Evolutionary conservation across 1,140 invertebrate species (phyloP).

Genomic region (Tenebrio molitor): DNA sequence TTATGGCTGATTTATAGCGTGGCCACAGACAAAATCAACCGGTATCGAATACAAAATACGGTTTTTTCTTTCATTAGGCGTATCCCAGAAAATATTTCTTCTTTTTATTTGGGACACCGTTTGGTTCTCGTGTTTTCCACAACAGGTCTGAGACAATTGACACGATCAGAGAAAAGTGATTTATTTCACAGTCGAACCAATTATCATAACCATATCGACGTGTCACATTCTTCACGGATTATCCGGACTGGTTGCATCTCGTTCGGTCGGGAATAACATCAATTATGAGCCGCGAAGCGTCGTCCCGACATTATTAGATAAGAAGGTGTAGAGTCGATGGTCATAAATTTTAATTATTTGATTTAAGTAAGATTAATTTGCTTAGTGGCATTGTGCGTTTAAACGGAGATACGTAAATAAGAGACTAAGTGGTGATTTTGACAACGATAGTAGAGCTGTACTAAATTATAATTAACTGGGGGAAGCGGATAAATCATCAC

Average conservation of each 20-base stretch:
- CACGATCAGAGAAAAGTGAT: conserved; percentile 4
- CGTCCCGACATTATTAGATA: conserved; percentile 29
- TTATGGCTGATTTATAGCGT: conserved; percentile 27
- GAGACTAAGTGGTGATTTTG: conserved; percentile 16
- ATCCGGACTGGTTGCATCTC: conserved; percentile 1
- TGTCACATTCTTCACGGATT: conserved; percentile 16
- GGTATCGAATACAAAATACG: conserved; percentile 25
- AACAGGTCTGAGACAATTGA: neutral
- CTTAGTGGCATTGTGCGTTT: conserved; percentile 29
- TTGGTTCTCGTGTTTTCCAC: conserved; percentile 13
- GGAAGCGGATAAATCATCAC: neutral
- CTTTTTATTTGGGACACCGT: conserved; percentile 1
- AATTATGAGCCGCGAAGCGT: conserved; percentile 5
- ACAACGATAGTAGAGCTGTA: conserved; percentile 10
- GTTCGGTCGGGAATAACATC: conserved; percentile 7
- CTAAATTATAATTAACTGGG: conserved; percentile 33
- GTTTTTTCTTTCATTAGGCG: conserved; percentile 9
- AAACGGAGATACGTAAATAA: conserved; percentile 29
- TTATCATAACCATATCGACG: conserved; percentile 32
- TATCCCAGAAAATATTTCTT: neutral
- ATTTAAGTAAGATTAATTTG: conserved; percentile 46
- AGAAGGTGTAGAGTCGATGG: conserved; percentile 40
- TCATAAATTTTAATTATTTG: conserved; percentile 45
- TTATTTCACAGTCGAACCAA: conserved; percentile 10
- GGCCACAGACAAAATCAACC: conserved; percentile 17